Evolutionary conservation across 2,797 vertebrate species (phyloP).

Genomic region (Pseudochirops corinnae): DNA sequence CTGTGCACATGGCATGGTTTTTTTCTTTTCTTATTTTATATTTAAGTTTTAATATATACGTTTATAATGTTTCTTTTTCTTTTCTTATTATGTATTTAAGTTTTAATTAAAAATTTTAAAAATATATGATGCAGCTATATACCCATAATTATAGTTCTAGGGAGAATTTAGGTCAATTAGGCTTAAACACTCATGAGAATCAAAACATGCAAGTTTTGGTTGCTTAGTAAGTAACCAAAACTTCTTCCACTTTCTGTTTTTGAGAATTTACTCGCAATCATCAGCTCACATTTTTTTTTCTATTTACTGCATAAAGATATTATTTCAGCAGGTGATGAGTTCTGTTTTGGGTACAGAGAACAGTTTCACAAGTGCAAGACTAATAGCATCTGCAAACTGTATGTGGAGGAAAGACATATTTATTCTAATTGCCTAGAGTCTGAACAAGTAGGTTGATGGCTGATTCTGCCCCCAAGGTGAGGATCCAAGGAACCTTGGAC

Average conservation of each 20-base stretch:
- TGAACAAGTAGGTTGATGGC: background rate
- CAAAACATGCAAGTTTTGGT: background rate
- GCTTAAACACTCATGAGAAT: background rate
- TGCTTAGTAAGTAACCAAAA: constrained; percentile 19
- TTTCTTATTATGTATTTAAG: too few species aligned
- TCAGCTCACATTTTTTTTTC: constrained; percentile 16
- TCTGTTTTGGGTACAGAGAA: background rate
- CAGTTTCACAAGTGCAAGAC: background rate
- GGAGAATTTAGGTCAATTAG: background rate
- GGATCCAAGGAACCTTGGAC: too few species aligned
- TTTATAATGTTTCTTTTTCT: too few species aligned
- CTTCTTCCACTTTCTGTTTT: background rate
- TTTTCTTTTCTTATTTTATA: too few species aligned
- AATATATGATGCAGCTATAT: background rate
- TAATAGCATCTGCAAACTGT: background rate
- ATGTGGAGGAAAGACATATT: constrained; percentile 18
- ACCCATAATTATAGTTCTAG: background rate
- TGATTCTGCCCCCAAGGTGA: constrained; percentile 12
- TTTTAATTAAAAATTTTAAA: too few species aligned
- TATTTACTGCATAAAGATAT: background rate
- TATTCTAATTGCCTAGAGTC: constrained; percentile 23
- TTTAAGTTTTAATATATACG: too few species aligned
- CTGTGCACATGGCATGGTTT: too few species aligned
- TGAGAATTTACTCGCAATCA: constrained; percentile 13
- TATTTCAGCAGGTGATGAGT: constrained; percentile 17